phyloP scores from a whole-genome alignment of 2,888 invertebrate species.

The Ceriagrion tenellum region DNA sequence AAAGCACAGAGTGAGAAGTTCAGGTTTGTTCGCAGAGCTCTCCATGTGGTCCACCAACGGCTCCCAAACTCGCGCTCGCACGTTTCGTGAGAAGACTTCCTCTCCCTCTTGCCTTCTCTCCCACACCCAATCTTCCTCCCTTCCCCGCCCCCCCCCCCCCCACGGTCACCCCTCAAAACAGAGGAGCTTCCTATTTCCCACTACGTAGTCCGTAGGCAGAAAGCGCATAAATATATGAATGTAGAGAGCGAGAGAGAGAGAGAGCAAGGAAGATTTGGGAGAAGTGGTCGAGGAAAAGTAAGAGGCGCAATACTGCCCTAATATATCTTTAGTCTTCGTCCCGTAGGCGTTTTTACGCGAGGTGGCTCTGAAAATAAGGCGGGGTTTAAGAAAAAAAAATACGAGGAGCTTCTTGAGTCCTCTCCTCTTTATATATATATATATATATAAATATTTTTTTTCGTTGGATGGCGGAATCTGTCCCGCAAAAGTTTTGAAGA shows the following conservation, averaged over 20 bases:
- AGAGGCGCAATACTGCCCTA: slow-evolving; percentile 24
- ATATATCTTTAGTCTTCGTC: slow-evolving; percentile 43
- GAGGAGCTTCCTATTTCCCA: neutral
- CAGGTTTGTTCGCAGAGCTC: slow-evolving; percentile 44
- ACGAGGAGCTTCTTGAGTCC: neutral
- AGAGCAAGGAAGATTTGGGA: neutral
- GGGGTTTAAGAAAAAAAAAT: slow-evolving; percentile 1
- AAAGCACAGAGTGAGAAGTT: slow-evolving; percentile 13
- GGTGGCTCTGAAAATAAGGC: slow-evolving; percentile 24
- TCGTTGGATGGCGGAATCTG: neutral
- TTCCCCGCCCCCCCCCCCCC: too few species aligned
- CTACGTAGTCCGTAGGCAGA: neutral
- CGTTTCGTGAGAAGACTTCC: neutral
- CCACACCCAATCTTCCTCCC: neutral
- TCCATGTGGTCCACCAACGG: slow-evolving; percentile 41
- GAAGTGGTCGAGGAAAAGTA: neutral
- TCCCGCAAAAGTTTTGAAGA: slow-evolving; percentile 8
- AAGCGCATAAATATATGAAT: slow-evolving; percentile 4
- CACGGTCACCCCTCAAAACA: neutral
- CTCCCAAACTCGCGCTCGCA: neutral
- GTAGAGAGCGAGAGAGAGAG: neutral
- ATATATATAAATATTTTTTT: neutral
- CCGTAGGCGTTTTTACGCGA: neutral
- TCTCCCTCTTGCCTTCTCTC: neutral
- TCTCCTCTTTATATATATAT: neutral